Percentiles rank a stretch among this genome's conserved stretches.
Evolutionary conservation across 2,797 vertebrate species (phyloP).

Genomic region (Choloepus didactylus): DNA sequence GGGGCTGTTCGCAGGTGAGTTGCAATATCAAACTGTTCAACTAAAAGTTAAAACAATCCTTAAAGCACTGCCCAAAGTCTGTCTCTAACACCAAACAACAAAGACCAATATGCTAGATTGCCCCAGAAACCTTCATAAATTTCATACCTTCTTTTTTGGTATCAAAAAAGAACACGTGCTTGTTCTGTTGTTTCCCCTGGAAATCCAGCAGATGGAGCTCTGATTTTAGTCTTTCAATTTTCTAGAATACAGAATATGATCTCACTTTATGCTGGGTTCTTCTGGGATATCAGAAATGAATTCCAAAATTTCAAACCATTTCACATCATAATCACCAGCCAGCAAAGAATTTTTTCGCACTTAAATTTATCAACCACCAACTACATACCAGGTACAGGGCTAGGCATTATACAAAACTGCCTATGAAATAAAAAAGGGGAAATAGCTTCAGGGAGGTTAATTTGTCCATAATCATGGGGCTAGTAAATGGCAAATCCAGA

Average conservation of each 20-base stretch:
- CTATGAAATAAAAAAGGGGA: neutral
- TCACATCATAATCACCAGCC: neutral
- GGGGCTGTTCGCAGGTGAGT: conserved; percentile 93
- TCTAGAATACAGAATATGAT: conserved; percentile 88
- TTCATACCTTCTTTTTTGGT: conserved; percentile 92
- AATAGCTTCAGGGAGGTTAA: conserved; percentile 26
- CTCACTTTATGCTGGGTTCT: conserved; percentile 37
- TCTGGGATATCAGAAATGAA: conserved; percentile 42
- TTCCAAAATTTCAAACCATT: conserved; percentile 27
- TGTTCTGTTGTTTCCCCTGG: conserved; percentile 90
- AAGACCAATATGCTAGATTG: neutral
- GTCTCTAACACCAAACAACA: neutral
- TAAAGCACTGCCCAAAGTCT: conserved; percentile 21
- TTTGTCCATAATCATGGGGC: neutral
- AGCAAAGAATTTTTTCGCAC: conserved; percentile 33
- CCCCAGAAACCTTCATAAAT: conserved; percentile 53
- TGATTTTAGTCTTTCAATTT: conserved; percentile 97
- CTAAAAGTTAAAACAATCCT: conserved; percentile 85
- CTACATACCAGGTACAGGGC: neutral
- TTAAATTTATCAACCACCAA: conserved; percentile 33
- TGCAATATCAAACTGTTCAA: conserved; percentile 93
- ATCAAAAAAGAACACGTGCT: conserved; percentile 95
- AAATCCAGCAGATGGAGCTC: conserved; percentile 97
- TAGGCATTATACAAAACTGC: conserved; percentile 4
- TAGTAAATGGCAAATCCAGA: neutral